phyloP scores from a whole-genome alignment of 2,888 invertebrate species.

The Meteorus colon region DNA sequence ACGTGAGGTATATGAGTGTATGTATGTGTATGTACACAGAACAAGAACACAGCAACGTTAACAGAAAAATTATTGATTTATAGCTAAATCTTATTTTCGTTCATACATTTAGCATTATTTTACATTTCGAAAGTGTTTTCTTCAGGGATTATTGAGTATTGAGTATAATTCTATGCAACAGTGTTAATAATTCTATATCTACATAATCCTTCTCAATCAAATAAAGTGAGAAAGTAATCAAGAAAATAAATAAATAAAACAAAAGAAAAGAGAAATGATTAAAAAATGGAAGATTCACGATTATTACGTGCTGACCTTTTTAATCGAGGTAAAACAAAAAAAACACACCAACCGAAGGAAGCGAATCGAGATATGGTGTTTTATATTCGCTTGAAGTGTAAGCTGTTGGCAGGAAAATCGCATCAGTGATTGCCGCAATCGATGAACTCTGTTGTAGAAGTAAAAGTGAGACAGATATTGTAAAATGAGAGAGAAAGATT shows the following conservation, averaged over 20 bases:
- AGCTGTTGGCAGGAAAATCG: slow-evolving; percentile 16
- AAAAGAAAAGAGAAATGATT: not conserved
- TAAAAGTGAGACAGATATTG: not conserved
- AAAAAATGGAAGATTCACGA: slow-evolving; percentile 20
- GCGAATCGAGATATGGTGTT: slow-evolving; percentile 6
- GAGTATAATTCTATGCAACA: not conserved
- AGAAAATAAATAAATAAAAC: not conserved
- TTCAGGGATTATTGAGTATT: not conserved
- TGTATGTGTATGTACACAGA: not conserved
- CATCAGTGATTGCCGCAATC: slow-evolving; percentile 18
- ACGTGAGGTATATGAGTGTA: too few species aligned
- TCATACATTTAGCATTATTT: not conserved
- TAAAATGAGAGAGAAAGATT: not conserved
- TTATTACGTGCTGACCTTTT: slow-evolving; percentile 13
- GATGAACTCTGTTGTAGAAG: not conserved
- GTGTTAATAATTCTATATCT: too few species aligned
- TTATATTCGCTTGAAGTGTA: not conserved
- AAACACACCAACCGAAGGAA: slow-evolving; percentile 14
- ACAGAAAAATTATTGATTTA: not conserved
- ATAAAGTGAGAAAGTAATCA: not conserved
- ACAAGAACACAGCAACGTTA: not conserved
- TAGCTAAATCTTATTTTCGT: not conserved
- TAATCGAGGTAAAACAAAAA: slow-evolving; percentile 6
- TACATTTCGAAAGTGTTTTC: not conserved
- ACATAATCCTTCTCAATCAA: not conserved